A percentile compares a stretch with the other conserved stretches of the same genome.
Evolutionary conservation across 2,113 vertebrate genomes (phyloP).

Genomic region (Pomatostomus ruficeps): DNA sequence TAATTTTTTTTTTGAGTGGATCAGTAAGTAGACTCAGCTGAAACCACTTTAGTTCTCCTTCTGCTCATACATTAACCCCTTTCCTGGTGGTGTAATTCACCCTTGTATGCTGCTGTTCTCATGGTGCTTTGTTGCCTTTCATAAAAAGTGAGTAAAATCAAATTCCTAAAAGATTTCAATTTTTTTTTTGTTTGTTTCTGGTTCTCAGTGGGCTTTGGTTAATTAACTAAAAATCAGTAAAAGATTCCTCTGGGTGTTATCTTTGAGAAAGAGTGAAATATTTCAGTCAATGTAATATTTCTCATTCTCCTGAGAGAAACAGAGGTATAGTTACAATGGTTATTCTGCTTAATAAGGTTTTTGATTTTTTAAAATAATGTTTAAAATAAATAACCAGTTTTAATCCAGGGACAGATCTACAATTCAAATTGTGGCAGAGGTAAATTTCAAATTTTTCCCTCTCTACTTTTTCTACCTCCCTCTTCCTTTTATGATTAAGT

Average conservation of each 20-base stretch:
- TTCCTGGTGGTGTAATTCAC: background rate
- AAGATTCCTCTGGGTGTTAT: background rate
- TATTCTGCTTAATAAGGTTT: background rate
- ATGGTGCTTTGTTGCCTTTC: background rate
- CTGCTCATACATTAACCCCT: background rate
- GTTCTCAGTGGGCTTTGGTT: background rate
- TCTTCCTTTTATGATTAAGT: background rate
- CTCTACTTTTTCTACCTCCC: background rate
- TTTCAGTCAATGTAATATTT: background rate
- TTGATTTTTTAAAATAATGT: background rate
- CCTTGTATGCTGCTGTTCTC: background rate
- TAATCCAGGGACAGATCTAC: background rate
- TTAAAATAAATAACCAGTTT: background rate
- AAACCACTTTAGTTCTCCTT: background rate
- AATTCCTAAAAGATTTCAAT: background rate
- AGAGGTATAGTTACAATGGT: background rate
- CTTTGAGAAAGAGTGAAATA: background rate
- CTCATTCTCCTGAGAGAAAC: background rate
- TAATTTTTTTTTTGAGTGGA: background rate
- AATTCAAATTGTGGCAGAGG: background rate
- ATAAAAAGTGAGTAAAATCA: background rate
- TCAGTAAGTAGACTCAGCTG: background rate
- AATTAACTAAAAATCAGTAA: background rate
- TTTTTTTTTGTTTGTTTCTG: background rate
- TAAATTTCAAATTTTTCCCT: background rate